Conservation (phyloP, 1,140 invertebrate species). For the Formica exsecta region DNA sequence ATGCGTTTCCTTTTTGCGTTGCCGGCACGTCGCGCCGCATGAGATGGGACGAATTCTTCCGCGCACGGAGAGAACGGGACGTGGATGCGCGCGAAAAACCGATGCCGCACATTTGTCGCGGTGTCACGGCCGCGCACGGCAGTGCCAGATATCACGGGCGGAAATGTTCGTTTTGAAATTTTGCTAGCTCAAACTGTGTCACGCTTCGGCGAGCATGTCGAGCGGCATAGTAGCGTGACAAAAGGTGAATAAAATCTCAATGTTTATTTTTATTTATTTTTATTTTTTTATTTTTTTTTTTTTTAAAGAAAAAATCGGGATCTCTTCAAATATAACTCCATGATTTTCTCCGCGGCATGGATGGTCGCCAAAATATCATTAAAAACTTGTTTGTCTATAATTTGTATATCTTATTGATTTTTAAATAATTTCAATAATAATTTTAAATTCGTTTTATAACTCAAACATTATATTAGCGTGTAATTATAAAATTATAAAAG, state of each 20-base stretch:
- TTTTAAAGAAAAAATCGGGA: not conserved
- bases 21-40: conserved; percentile 65
- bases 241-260: conserved; percentile 34
- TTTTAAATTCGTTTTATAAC: not conserved
- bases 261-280: not conserved
- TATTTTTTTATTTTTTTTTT: too few species aligned
- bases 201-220: conserved; percentile 56
- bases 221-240: conserved; percentile 4
- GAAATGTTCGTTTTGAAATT: conserved; percentile 64
- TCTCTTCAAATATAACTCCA: not conserved
- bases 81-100: conserved; percentile 49
- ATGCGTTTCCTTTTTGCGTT: conserved; percentile 64
- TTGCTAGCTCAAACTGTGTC: conserved; percentile 56
- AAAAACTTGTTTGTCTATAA: not conserved
- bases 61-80: conserved; percentile 19
- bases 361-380: not conserved
- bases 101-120: conserved; percentile 53
- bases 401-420: not conserved
- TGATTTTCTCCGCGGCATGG: not conserved
- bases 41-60: conserved; percentile 43
- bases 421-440: not conserved
- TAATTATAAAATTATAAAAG: not conserved
- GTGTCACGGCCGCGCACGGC: conserved; percentile 43
- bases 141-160: conserved; percentile 26
- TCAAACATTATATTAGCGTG: not conserved